Evolutionary conservation across 2,888 invertebrate species (phyloP), one percentile per base, ranked within the genome.

Genomic region (Aspidapion aeneum): DNA sequence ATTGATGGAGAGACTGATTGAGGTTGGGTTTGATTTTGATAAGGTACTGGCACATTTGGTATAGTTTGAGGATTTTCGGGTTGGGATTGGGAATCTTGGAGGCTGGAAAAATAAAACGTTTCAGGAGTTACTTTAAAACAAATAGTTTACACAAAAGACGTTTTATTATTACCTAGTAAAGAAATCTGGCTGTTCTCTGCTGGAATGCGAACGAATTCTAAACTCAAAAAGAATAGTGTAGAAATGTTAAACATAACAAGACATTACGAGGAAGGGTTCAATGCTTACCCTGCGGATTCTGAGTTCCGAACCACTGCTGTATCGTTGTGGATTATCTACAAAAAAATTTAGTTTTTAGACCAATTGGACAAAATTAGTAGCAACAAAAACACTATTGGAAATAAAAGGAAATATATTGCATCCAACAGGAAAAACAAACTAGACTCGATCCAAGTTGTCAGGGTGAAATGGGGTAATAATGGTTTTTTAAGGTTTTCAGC

Each of bases 321-420:
- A 69, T 82, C 83, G 78, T 84, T 84, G 78, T 87, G 87, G 76
- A 87, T 87, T 83, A 87, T 87, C 87, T 87, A 80, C n/a, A 83
- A 83, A 57, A 17, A 48, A 9, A 48, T n/a, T n/a, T n/a, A n/a
- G n/a, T n/a, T n/a, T n/a, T n/a, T n/a, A n/a, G n/a, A n/a, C n/a
- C n/a, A n/a, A n/a, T n/a, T n/a, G n/a, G n/a, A n/a, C n/a, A n/a
- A n/a, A n/a, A n/a, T n/a, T n/a, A n/a, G n/a, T n/a, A n/a, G n/a
- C n/a, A n/a, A n/a, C n/a, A n/a, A n/a, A n/a, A n/a, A n/a, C n/a
- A n/a, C n/a, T n/a, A n/a, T n/a, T n/a, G n/a, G n/a, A n/a, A n/a
- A n/a, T n/a, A n/a, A n/a, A n/a, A n/a, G n/a, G n/a, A n/a, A n/a
- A n/a, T n/a, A n/a, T n/a, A n/a, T n/a, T n/a, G n/a, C n/a, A n/a